Evolutionary conservation across 2,888 invertebrate genomes (phyloP), one percentile per base, ranked within the genome.

Genomic region (Lasius fuliginosus): DNA sequence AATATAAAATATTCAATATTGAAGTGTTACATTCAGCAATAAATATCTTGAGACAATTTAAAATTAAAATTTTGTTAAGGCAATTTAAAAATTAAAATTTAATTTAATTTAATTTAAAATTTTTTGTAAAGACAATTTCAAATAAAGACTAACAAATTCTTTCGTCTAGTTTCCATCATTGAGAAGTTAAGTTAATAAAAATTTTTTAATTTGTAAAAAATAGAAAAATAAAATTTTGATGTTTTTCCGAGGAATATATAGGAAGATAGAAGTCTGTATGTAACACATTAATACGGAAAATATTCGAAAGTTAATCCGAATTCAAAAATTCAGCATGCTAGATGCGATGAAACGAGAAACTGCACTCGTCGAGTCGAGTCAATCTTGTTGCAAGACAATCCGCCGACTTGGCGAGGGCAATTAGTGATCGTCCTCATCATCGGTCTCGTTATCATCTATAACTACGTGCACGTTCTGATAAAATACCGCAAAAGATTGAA

Each of bases 361-460:
- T 71, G 62, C 64, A 64, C 60, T 79, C 30, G 49, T 68, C 62
- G 40, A 62, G 67, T 64, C 77, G 69, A 76, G 53, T 68, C 60
- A 71, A 53, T 53, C 42, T 58, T 42, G 67, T 53, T 53, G 27
- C 46, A 49, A 73, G 58, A 84, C 56, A 58, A 81, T 84, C 58
- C 67, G 73, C 36, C 81, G n/a, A 81, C 49, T 84, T 82, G 73
- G n/a, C 73, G 36, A 58, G 49, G 53, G 53, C 67, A 84, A 84
- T 84, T 73, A 82, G 58, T 84, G 46, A 27, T 46, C 42, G n/a
- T 27, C 58, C 23, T 65, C 40, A 36, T 58, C 42, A 58, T 53
- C 33, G 33, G 18, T 56, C n/a, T 64, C 40, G 73, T 76, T 53
- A 67, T 56, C 77, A 23, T 56, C 60, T n/a, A 40, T 23, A 12